Base-by-base conservation (phyloP, 2,797 vertebrate species). In the Cossypha polioptera region DNA sequence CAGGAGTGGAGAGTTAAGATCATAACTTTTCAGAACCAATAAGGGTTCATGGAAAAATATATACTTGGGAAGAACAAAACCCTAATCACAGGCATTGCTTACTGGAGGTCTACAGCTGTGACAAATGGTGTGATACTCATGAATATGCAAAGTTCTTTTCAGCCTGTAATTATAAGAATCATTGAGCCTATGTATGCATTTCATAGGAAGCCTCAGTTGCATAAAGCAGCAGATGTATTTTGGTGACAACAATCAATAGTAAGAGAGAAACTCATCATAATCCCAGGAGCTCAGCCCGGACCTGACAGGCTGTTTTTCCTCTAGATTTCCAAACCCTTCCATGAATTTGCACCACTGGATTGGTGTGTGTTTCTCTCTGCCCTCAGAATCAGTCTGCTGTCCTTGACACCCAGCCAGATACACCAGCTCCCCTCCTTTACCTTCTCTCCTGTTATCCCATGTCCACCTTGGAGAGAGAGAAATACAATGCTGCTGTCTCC, bases 11-110 rank as follows among this genome's bases (percentile, higher is more conserved):
- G 91, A 96, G 95, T 96, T 96, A 94, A 94, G 95, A 96, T 95
- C 95, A 94, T 95, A 95, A 95, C 96, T 97, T 97, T 95, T 97
- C 95, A 96, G 95, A 97, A 96, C 87, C 95, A 96, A 96, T 95
- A 96, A 97, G 85, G 79, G 73, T 78, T 94, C 69, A 16, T 81
- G 79, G 82, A 95, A 94, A 96, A 96, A 96, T 90, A 96, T 94
- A 91, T 94, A 94, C 92, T 94, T 84, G 83, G 73, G 94, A 96
- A 97, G 95, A 97, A 95, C 94, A 96, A 96, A 96, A 94, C 92
- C 90, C 91, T 96, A 91, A 94, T 96, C 95, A 94, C 66, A 94
- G 76, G 83, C 87, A 28, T 92, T 95, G 94, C 94, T 95, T 92
- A 86, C 96, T 94, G 79, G 92, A 94, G 95, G 82, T 94, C 95